Evolutionary conservation across 2,113 vertebrate species (phyloP).

Genomic region (Gadus chalcogrammus): DNA sequence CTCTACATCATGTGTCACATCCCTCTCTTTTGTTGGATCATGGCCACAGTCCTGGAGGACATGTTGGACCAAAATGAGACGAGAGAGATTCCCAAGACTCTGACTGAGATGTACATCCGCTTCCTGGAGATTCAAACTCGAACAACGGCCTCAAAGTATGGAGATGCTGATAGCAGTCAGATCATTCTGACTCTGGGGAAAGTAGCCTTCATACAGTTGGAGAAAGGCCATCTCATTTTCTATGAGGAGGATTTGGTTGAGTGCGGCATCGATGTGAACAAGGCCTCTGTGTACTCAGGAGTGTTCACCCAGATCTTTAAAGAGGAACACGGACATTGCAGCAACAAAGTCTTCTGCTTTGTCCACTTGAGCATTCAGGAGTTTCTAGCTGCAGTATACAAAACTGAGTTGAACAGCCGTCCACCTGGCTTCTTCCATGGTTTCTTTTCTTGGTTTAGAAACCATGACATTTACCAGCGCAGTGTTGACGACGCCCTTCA

Average conservation of each 20-base stretch:
- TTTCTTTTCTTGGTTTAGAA: too few relatives aligned
- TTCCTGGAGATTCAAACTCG: slow-evolving; percentile 17
- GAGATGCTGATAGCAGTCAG: slow-evolving; percentile 3
- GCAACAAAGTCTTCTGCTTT: slow-evolving; percentile 33
- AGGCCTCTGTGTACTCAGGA: slow-evolving; percentile 24
- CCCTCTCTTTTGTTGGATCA: slow-evolving; percentile 51
- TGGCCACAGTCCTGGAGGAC: slow-evolving; percentile 22
- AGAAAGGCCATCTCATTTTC: slow-evolving; percentile 29
- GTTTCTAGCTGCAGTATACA: slow-evolving; percentile 37
- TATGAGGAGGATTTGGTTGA: slow-evolving; percentile 33
- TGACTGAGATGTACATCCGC: slow-evolving; percentile 42
- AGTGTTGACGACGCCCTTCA: background rate
- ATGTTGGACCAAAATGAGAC: slow-evolving; percentile 4
- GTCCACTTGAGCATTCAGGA: slow-evolving; percentile 26
- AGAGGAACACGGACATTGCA: slow-evolving; percentile 5
- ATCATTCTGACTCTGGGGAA: slow-evolving; percentile 33
- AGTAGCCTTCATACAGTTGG: slow-evolving; percentile 39
- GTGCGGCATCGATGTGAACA: slow-evolving; percentile 17
- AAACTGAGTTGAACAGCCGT: too few relatives aligned
- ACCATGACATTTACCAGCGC: too few relatives aligned
- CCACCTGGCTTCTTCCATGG: too few relatives aligned
- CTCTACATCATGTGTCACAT: slow-evolving; percentile 54
- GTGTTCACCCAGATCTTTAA: background rate
- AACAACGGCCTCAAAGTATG: background rate
- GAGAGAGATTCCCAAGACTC: slow-evolving; percentile 33